These are phyloP conservation scores for Lumbricus terrestris DNA, from an alignment of 2,888 invertebrate species.

Conservation along the genomic window DNA sequence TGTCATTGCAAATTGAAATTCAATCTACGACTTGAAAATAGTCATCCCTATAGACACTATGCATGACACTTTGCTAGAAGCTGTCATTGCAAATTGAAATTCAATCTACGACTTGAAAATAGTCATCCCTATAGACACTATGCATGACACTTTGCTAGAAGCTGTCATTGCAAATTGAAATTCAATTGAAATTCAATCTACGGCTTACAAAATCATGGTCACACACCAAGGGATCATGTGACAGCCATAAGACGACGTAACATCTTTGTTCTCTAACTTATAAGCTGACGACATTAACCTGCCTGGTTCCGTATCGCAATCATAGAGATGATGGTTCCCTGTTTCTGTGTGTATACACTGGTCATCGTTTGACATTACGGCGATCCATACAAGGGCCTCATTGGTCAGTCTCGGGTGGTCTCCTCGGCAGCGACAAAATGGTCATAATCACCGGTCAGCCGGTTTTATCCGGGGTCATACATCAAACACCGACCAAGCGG, in stretches of 20 bases:
- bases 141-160: no score
- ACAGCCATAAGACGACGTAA: neutral
- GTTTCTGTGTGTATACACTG: neutral
- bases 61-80: no score
- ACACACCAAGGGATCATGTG: neutral
- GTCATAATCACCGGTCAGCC: neutral
- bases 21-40: no score
- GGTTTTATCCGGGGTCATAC: neutral
- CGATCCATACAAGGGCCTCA: neutral
- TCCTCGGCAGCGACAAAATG: constrained; percentile 3
- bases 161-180: no score
- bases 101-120: no score
- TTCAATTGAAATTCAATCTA: neutral
- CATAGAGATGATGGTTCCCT: neutral
- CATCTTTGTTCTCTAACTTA: neutral
- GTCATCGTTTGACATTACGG: neutral
- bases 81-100: no score
- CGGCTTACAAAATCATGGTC: neutral
- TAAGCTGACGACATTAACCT: neutral
- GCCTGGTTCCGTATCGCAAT: neutral
- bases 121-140: no score
- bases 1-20: no score
- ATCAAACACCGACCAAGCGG: neutral
- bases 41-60: no score
- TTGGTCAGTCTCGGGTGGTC: neutral